Base-by-base conservation (phyloP, 2,888 invertebrate genomes). In the Epinotia demarniana region DNA sequence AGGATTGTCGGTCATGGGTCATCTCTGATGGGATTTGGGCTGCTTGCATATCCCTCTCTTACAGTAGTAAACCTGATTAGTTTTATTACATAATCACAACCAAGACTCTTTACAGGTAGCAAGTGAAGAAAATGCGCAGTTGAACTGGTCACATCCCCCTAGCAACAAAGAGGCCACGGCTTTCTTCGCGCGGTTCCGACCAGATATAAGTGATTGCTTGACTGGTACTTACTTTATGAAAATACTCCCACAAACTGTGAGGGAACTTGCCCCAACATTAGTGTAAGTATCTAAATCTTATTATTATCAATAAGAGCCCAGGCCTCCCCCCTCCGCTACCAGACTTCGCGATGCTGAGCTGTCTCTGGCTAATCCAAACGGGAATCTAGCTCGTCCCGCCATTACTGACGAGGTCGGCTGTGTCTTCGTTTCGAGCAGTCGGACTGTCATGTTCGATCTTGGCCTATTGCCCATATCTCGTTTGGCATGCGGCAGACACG, bases 101-200 rank as follows among this genome's bases (percentile, higher is more conserved):
- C 8, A 53, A 13, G 3, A n/a, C n/a, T 63, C 16, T 53, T n/a
- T 53, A 18, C 27, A 66, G 66, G 53, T 66, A 8, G 66, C 66
- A 53, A 6, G 11, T 0, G 3, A 66, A 53, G 66, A 66, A 53
- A 66, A 66, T 16, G 66, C 66, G n/a, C 66, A 66, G 53, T 12
- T 66, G 18, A 66, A 66, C 49, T 66, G 66, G 66, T 53, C 53
- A 2, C 33, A 53, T 6, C 66, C 49, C 12, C 9, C 27, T 2
- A 53, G 27, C 33, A 62, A 62, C 62, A 11, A 6, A 13, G 18
- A n/a, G 5, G 66, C 66, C 6, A 11, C 33, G n/a, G 66, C 27
- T 53, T 66, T 66, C 66, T 66, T 66, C 53, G 18, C 33, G 6
- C n/a, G 53, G 12, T 66, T 53, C 53, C 53, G 18, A 33, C 66